A percentile compares a stretch with the other conserved stretches of the same genome.
These are phyloP conservation scores for Alitta virens DNA, from an alignment of 2,888 invertebrate genomes.

Conservation along the genomic window DNA sequence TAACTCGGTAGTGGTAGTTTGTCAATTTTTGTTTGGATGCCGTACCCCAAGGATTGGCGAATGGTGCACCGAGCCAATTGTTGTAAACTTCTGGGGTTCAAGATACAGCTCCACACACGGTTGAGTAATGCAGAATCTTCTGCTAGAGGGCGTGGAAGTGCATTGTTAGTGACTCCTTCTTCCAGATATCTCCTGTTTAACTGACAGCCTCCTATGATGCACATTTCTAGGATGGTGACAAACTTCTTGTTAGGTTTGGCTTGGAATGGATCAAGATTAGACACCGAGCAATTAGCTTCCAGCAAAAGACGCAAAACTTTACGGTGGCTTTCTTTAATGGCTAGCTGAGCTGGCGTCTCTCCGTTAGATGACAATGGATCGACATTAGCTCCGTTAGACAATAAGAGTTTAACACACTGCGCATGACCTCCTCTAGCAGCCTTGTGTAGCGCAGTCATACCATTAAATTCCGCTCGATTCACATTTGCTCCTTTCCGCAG, in stretches of 20 bases:
- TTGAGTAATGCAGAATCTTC: slow-evolving; percentile 1
- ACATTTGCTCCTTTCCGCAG: slow-evolving; percentile 13
- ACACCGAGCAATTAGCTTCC: slow-evolving; percentile 32
- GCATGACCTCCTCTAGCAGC: slow-evolving; percentile 19
- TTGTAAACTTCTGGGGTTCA: neutral
- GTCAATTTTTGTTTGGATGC: neutral
- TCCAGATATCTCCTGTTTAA: slow-evolving; percentile 5
- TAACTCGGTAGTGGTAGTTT: slow-evolving; percentile 6
- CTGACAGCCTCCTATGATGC: slow-evolving; percentile 19
- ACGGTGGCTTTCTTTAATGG: slow-evolving; percentile 17
- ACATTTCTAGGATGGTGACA: slow-evolving; percentile 17
- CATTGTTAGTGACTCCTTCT: neutral
- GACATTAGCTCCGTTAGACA: slow-evolving; percentile 13
- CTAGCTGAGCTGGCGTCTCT: slow-evolving; percentile 23
- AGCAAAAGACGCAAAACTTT: slow-evolving; percentile 17
- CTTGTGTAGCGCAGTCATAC: slow-evolving; percentile 17
- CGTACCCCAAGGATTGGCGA: neutral
- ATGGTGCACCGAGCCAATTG: neutral
- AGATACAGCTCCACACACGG: neutral
- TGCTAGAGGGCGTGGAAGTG: slow-evolving; percentile 6
- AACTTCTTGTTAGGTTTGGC: slow-evolving; percentile 15
- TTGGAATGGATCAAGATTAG: slow-evolving; percentile 17
- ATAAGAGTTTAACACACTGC: slow-evolving; percentile 18
- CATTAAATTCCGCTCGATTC: slow-evolving; percentile 13
- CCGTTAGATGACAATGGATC: slow-evolving; percentile 17